A percentile compares a stretch with the other conserved stretches of the same genome.
Conservation (phyloP, 2,888 invertebrate species). For the Catocala sponsa region DNA sequence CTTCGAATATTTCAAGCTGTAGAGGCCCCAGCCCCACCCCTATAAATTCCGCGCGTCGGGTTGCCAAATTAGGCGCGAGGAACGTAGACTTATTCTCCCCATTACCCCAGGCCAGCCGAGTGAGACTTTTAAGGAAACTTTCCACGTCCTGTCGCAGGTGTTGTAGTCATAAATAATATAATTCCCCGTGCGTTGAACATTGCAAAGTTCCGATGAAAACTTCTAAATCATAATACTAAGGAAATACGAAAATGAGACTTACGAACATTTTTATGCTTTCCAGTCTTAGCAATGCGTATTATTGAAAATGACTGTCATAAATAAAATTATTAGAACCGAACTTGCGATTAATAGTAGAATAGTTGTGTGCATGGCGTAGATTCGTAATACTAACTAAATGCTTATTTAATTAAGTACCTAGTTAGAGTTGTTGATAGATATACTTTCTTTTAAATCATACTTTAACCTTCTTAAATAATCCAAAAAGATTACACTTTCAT, state of each 20-base stretch:
- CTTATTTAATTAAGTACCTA: too few species aligned
- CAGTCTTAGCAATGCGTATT: neutral
- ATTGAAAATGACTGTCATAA: too few species aligned
- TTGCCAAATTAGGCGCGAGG: constrained; percentile 88
- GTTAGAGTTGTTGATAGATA: too few species aligned
- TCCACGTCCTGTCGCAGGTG: constrained; percentile 78
- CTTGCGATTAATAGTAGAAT: too few species aligned
- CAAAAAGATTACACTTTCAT: too few species aligned
- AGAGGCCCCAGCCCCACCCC: constrained; percentile 70
- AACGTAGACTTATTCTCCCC: constrained; percentile 82
- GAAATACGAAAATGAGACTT: constrained; percentile 17
- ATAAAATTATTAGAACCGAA: too few species aligned
- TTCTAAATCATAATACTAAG: constrained; percentile 36
- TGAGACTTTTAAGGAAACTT: constrained; percentile 75
- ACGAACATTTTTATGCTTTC: constrained; percentile 15
- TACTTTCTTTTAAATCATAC: too few species aligned
- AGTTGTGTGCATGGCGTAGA: too few species aligned
- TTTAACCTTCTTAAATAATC: too few species aligned
- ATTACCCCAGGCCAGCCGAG: constrained; percentile 70
- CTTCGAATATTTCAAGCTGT: constrained; percentile 87
- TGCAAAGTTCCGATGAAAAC: constrained; percentile 55
- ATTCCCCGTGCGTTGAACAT: constrained; percentile 60
- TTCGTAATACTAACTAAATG: too few species aligned
- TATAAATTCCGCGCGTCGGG: constrained; percentile 87
- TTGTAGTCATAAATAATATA: constrained; percentile 69